Conservation (phyloP, 2,113 vertebrate genomes). For the Urocitellus parryii region DNA sequence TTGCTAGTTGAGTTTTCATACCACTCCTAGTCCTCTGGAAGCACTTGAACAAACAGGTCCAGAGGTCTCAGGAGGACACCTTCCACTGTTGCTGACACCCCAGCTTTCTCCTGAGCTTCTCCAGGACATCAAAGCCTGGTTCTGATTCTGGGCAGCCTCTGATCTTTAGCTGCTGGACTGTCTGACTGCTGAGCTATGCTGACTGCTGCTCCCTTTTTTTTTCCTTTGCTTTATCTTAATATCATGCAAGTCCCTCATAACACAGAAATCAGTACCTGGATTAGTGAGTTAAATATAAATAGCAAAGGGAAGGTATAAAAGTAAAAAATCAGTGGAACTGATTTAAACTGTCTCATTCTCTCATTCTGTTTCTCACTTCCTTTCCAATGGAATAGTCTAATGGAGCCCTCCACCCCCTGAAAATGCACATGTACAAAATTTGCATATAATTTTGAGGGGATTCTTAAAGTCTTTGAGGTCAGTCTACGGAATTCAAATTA, state of each 20-base stretch:
- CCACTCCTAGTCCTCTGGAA: not conserved
- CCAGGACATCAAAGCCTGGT: not conserved
- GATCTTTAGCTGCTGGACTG: not conserved
- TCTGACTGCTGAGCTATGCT: not conserved
- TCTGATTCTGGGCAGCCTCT: not conserved
- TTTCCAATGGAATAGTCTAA: conserved; percentile 5
- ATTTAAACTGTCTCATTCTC: conserved; percentile 26
- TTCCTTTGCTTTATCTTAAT: not conserved
- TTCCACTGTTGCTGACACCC: not conserved
- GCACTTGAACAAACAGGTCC: not conserved
- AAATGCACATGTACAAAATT: not conserved
- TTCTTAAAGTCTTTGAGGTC: conserved; percentile 23
- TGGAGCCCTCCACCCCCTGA: not conserved
- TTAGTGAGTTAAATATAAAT: conserved; percentile 31
- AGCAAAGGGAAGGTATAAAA: conserved; percentile 34
- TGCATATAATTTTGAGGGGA: conserved; percentile 22
- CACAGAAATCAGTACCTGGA: not conserved
- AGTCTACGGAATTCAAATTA: conserved; percentile 22
- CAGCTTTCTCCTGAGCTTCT: conserved; percentile 47
- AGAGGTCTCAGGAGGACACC: not conserved
- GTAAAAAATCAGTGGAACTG: not conserved
- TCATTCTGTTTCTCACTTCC: not conserved
- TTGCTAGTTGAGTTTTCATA: conserved; percentile 14
- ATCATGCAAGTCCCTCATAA: not conserved
- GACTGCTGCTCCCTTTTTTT: not conserved